Base-by-base conservation (phyloP, 35 echinoderm and acorn worm genomes). In the Heliocidaris tuberculata region DNA sequence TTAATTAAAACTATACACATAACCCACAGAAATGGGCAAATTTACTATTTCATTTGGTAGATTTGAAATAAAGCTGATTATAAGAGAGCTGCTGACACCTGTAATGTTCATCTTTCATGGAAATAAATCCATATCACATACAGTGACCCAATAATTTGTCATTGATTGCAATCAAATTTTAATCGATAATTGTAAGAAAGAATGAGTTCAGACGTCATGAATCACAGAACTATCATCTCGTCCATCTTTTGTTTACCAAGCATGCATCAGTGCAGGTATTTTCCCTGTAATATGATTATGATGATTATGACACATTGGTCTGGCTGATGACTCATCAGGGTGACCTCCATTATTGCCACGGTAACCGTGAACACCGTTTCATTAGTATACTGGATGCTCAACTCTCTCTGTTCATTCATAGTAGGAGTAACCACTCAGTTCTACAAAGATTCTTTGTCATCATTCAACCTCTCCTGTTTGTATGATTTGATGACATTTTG, bases 241-340 rank as follows among this genome's bases (percentile, higher is more conserved):
- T 42, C 35, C 35, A 42, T 42, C 65, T 78, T 7, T 21, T 78
- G 65, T 78, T 78, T 78, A 78, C 65, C 65, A 19, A 78, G 21
- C 65, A 78, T 78, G 65, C 65, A 78, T 78, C 65, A 78, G 65
- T 48, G 31, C 87, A 89, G 87, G 87, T 89, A 89, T 89, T 89
- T 89, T 89, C 87, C 87, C 87, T 48, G 87, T 89, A 48, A 89
- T 89, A 48, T 48, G 87, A 89, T 89, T 89, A 89, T 89, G 87
- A 89, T 89, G 12, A 89, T 89, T 89, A 89, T 89, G 87, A 89
- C 87, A 89, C 87, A 89, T 89, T 89, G 87, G 87, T 78, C 21
- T 78, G 19, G 8, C 65, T n/a, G 65, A 78, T 78, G 65, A 78
- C 19, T 78, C 65, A 78, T 78, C 65, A 0, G 65, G 65, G 65